phyloP scores from a whole-genome alignment of 2,113 vertebrate species.

The Cyprinodon tularosa region DNA sequence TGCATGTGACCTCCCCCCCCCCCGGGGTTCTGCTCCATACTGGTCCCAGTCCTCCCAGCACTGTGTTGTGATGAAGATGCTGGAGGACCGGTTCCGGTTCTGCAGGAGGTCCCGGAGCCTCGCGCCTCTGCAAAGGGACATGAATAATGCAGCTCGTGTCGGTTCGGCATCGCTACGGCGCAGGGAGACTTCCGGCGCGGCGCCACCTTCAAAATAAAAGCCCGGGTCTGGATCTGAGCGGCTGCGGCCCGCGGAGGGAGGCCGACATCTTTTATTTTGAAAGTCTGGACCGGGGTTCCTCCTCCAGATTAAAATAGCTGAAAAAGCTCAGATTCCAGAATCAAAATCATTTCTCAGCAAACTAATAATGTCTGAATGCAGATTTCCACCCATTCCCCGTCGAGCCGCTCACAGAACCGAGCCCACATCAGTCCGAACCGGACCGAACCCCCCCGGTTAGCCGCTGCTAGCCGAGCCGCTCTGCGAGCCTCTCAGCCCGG shows the following conservation, averaged over 20 bases:
- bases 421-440: constrained; percentile 33
- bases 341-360: not conserved
- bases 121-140: constrained; percentile 58
- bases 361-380: not conserved
- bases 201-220: constrained; percentile 58
- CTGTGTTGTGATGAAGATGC: constrained; percentile 13
- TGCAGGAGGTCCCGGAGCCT: not conserved
- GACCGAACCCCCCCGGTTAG: constrained; percentile 57
- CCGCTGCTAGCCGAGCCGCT: constrained; percentile 36
- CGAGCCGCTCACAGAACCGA: not conserved
- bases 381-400: not conserved
- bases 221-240: not conserved
- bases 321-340: constrained; percentile 1
- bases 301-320: constrained; percentile 19
- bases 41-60: constrained; percentile 40
- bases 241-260: too few relatives aligned
- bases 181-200: not conserved
- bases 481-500: constrained; percentile 47
- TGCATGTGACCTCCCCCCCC: constrained; percentile 17
- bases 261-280: constrained; percentile 45
- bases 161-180: constrained; percentile 46
- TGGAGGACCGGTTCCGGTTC: not conserved
- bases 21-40: not conserved
- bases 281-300: constrained; percentile 14
- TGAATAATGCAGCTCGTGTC: constrained; percentile 74